Evolutionary conservation across 1,140 invertebrate species (phyloP).

Genomic region (Aricia agestis): DNA sequence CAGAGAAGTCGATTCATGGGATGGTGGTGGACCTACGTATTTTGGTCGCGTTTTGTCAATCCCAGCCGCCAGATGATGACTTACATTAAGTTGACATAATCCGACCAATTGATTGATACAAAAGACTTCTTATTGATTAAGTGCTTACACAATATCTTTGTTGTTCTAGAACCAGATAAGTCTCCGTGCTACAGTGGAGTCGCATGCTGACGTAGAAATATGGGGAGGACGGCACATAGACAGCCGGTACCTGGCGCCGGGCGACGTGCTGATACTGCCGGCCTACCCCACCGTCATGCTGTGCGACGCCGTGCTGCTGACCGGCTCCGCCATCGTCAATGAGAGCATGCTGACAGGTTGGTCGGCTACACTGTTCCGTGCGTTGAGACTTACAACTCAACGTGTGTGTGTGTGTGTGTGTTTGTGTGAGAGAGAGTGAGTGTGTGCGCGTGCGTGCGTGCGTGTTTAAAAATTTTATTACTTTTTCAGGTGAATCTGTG

Average conservation of each 20-base stretch:
- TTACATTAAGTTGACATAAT: no score
- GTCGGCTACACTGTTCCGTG: no score
- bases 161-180: conserved; percentile 82
- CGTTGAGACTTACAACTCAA: no score
- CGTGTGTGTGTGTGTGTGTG: no score
- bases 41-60: no score
- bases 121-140: no score
- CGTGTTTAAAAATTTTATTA: not conserved
- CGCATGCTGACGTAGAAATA: conserved; percentile 78
- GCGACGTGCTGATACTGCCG: conserved; percentile 94
- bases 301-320: conserved; percentile 93
- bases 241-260: conserved; percentile 88
- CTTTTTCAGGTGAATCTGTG: conserved; percentile 84
- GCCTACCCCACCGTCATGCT: conserved; percentile 88
- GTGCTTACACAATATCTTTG: not conserved
- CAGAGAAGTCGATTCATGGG: no score
- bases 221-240: conserved; percentile 65
- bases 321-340: conserved; percentile 94
- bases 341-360: conserved; percentile 98
- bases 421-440: no score
- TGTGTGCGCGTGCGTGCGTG: no score
- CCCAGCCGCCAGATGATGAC: no score
- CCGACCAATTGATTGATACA: no score
- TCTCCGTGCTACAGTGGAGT: conserved; percentile 82
- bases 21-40: no score